Evolutionary conservation across 2,113 vertebrate genomes (phyloP), one percentile per base, ranked within the genome.

Genomic region (Pseudolaguvia tuberculata): DNA sequence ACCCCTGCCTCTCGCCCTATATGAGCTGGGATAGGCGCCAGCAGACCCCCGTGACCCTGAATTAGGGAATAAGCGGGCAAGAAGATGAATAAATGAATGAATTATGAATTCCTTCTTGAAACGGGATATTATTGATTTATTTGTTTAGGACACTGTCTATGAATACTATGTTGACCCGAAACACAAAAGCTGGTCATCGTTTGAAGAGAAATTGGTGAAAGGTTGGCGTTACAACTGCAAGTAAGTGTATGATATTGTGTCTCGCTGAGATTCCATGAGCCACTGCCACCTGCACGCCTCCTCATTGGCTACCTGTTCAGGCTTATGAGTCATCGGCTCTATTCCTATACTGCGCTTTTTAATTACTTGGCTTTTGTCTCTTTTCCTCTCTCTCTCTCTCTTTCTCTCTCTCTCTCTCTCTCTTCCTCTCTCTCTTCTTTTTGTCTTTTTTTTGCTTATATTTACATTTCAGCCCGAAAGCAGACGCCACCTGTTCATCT

Each of bases 121-220:
- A 68, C 61, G n/a, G 20, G 23, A 9, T 70, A 55, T 56, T 75
- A 18, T 79, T n/a, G 15, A 47, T 50, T 51, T 29, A 17, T 23
- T n/a, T 45, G 68, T 71, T 65, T 73, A 96, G 95, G 92, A 94
- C 86, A 94, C 93, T 0, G 86, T 96, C 58, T 96, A 94, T 12
- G 93, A 96, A 66, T 96, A 94, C 79, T 94, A 87, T 15, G 93
- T 96, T 77, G 92, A 95, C 70, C 80, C 87, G 74, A 94, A 94
- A 81, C 90, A 83, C 61, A 92, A 91, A 83, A 87, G 75, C 58
- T 96, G 95, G 95, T 83, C 85, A n/a, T 85, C 91, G 1, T 94
- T 96, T 86, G 92, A 95, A 73, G 91, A 93, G 1, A 91, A 90
- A 72, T 89, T 96, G 8, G 90, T 89, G 1, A 94, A 94, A 74